Evolutionary conservation across 2,888 invertebrate genomes (phyloP), one percentile per base, ranked within the genome.

Genomic region (Lepidochitona cinerea): DNA sequence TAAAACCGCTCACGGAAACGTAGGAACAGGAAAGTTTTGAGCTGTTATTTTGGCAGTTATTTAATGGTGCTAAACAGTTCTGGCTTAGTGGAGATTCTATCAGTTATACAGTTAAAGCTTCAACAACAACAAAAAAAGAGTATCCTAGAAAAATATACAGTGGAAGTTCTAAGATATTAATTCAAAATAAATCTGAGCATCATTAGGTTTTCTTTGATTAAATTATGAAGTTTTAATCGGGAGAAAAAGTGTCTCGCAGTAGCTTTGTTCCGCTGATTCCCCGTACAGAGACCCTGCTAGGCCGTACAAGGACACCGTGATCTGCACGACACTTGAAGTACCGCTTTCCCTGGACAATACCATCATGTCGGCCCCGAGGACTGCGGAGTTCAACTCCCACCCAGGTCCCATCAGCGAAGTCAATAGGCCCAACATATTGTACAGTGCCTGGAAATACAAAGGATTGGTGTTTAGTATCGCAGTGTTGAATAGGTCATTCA

Each of bases 251-350:
- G 2, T 59, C 59, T 59, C 59, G 23, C 37, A 91, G 77, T 26
- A 91, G 84, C 79, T 90, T 91, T 23, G 92, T 90, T 23, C 91
- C 92, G 79, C 91, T 92, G 76, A 92, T 92, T n/a, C 92, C 92
- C 32, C 91, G 85, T 12, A 92, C 90, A 7, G 91, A 87, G 49
- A 91, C 88, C 75, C 89, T 88, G 74, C 85, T 88, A 29, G 91
- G 90, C 72, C 89, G 79, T 0, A 91, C 90, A 26, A 91, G 74
- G n/a, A 91, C 81, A 23, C 91, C 91, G 76, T 89, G 89, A 66
- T 87, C 85, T 3, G 87, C 85, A 65, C 82, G 80, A 79, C 89
- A 90, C 5, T 83, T 80, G 79, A 91, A 91, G 78, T 90, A 91
- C 6, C 88, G 80, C 72, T 82, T 85, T 32, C 89, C 90, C 66